These are phyloP conservation scores for Zaprionus ghesquierei DNA, from an alignment of 1,140 invertebrate genomes.

Conservation along the genomic window DNA sequence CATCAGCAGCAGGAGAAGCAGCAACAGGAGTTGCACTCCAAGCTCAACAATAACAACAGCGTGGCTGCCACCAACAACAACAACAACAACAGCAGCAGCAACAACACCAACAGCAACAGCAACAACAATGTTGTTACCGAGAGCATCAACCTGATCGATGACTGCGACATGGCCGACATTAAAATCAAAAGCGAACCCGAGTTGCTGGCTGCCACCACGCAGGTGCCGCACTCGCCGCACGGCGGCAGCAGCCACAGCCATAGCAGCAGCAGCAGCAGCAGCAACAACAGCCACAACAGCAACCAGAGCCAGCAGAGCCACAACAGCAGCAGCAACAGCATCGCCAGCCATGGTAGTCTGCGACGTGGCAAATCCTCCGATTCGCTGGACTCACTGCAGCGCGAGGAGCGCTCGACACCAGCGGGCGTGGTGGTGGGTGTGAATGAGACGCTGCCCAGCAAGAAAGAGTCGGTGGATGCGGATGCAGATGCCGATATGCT, in stretches of 20 bases:
- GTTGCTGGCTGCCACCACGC: constrained; percentile 31
- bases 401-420: constrained; percentile 48
- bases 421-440: not conserved
- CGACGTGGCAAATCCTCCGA: constrained; percentile 73
- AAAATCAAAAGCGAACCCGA: constrained; percentile 78
- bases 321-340: constrained; percentile 52
- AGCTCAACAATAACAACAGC: constrained; percentile 80
- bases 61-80: constrained; percentile 79
- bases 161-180: constrained; percentile 69
- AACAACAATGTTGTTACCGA: constrained; percentile 82
- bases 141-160: constrained; percentile 74
- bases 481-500: constrained; percentile 81
- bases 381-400: constrained; percentile 59
- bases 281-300: constrained; percentile 31
- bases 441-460: constrained; percentile 50
- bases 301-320: constrained; percentile 30
- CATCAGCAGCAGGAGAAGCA: constrained; percentile 83
- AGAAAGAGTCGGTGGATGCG: constrained; percentile 74
- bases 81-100: constrained; percentile 80
- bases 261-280: constrained; percentile 42
- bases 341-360: constrained; percentile 58
- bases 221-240: constrained; percentile 57
- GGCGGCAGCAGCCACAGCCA: constrained; percentile 62
- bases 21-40: constrained; percentile 83
- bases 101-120: constrained; percentile 81